Evolutionary conservation across 2,888 invertebrate species (phyloP), one percentile per base, ranked within the genome.

Genomic region (Harmothoe impar): DNA sequence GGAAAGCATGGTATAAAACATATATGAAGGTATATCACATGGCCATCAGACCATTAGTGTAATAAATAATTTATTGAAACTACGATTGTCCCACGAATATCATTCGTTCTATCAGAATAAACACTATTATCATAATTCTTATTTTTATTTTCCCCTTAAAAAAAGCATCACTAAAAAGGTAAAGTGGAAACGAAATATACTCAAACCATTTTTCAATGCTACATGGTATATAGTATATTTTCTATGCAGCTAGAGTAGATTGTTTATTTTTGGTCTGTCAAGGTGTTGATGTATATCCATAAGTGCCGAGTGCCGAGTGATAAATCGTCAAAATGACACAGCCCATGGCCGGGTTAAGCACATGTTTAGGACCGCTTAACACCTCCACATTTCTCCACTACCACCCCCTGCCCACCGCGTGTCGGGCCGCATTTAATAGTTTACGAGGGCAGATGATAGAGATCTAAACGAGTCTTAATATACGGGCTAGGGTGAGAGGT

Each of bases 401-500:
- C 25, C 0, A 3, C 72, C 31, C 72, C 31, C n/a, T 29, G n/a
- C 72, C 25, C 72, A 23, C 25, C 29, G 31, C 17, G 72, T 62
- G 72, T 29, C 72, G 72, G 72, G 31, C n/a, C 29, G 29, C 72
- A 29, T 72, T 72, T 72, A 72, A 72, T 29, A 72, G 72, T 72
- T 72, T 29, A 72, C 31, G 31, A 72, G 72, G n/a, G 72, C 29
- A 25, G 31, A 25, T 29, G 72, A 72, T 72, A 72, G 31, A 72
- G 72, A 72, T 72, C 72, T 72, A 29, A 72, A 72, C 72, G 25
- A 72, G 72, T 72, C 29, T 29, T 81, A 81, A 81, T 81, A 43
- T 81, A 81, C 43, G 81, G 43, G 33, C 35, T 3, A 35, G n/a
- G 81, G 81, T 43, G 33, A 81, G 43, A 43, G 81, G 81, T 81